Base-by-base conservation (phyloP, 2,888 invertebrate species). In the Acanthopleura granulata region DNA sequence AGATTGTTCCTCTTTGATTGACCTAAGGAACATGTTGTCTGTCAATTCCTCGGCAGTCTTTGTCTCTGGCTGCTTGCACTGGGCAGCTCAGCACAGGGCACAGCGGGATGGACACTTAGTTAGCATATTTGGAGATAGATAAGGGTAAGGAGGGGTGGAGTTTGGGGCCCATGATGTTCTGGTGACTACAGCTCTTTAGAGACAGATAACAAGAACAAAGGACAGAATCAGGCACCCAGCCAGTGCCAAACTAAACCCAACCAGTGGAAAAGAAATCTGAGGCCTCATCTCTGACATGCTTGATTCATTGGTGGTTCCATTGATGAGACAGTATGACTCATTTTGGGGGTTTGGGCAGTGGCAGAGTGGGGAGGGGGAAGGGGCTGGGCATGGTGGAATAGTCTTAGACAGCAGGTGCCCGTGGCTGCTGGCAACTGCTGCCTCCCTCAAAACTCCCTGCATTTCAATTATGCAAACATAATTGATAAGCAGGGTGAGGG, bases 381-480 rank as follows among this genome's bases (percentile, higher is more conserved):
- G 22, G 66, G 25, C 66, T 22, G 25, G 22, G 25, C 22, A 16
- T 16, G 18, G n/a, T 57, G 57, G 29, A 22, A 66, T 66, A 66
- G 27, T 66, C 66, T 66, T 66, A 27, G 66, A 66, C 29, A 66
- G 27, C 66, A 66, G 66, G 66, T 66, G 66, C 66, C 57, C 57
- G 6, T 22, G 18, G 22, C 22, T n/a, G 57, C 57, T 57, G 18
- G 12, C 57, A 57, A 57, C 57, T 57, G 57, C 57, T 12, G 3
- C n/a, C 57, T 12, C 12, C 22, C 14, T 51, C 18, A 18, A 18
- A 18, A 69, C 4, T 14, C 71, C 40, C 25, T 49, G 71, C 49
- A 66, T 71, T 71, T 71, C 71, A 71, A 71, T 71, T 71, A 71
- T 71, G 50, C 50, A 49, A 49, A 49, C 50, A 49, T 71, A 71